Conservation (phyloP, 2,113 vertebrate species). For the Desmodus rotundus region DNA sequence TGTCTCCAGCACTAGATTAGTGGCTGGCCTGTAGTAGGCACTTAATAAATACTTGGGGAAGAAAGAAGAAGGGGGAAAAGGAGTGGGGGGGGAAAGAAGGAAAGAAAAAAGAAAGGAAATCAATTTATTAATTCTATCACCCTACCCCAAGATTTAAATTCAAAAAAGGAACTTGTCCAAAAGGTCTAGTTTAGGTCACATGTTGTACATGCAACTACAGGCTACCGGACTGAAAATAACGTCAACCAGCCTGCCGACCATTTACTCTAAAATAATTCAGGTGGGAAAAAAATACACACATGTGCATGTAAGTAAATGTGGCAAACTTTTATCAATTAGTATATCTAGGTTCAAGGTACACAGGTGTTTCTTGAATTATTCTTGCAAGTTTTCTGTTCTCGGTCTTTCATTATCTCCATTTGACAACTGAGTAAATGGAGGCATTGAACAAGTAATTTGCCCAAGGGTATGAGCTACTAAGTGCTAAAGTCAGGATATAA, state of each 20-base stretch:
- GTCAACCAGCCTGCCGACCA: background rate
- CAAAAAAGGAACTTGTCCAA: background rate
- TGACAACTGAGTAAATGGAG: background rate
- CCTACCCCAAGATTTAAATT: background rate
- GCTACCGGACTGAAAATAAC: background rate
- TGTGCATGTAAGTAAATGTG: background rate
- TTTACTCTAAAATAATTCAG: background rate
- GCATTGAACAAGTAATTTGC: background rate
- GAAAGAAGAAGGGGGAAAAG: background rate
- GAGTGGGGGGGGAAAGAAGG: too few species aligned
- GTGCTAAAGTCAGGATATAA: background rate
- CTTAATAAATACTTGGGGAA: background rate
- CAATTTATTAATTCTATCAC: background rate
- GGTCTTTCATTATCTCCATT: background rate
- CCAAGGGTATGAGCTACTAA: background rate
- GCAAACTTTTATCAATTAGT: background rate
- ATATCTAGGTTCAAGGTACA: background rate
- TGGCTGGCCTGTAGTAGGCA: background rate
- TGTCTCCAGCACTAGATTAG: background rate
- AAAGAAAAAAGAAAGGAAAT: background rate
- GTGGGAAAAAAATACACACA: background rate
- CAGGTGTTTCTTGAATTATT: background rate
- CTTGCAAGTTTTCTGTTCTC: background rate
- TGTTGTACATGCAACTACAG: background rate
- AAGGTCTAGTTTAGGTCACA: background rate